Evolutionary conservation across 2,797 vertebrate species (phyloP).

Genomic region (Microchirus variegatus): DNA sequence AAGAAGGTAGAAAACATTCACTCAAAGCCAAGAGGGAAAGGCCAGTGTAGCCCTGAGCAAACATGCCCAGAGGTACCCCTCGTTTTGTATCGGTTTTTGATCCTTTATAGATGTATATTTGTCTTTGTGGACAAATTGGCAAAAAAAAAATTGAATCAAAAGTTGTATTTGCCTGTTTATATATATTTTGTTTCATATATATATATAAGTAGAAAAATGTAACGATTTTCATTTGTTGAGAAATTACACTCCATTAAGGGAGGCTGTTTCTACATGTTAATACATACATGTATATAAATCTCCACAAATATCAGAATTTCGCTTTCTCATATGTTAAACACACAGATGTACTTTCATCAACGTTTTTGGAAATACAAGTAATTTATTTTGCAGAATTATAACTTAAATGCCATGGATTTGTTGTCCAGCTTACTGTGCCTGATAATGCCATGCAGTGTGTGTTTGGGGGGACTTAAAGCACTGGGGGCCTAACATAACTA

Average conservation of each 20-base stretch:
- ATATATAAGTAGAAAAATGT: slow-evolving; percentile 59
- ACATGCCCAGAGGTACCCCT: slow-evolving; percentile 95
- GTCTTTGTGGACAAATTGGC: slow-evolving; percentile 72
- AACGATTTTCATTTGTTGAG: slow-evolving; percentile 46
- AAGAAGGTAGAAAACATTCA: slow-evolving; percentile 88
- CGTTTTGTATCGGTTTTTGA: slow-evolving; percentile 95
- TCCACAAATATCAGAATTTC: slow-evolving; percentile 11
- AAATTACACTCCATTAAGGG: slow-evolving; percentile 34
- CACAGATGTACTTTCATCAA: slow-evolving; percentile 43
- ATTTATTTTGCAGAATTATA: slow-evolving; percentile 46
- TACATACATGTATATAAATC: slow-evolving; percentile 25
- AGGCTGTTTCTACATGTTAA: slow-evolving; percentile 62
- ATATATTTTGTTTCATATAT: slow-evolving; percentile 45
- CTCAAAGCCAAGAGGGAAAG: slow-evolving; percentile 96
- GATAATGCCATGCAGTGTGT: slow-evolving; percentile 90
- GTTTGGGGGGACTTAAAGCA: slow-evolving; percentile 91
- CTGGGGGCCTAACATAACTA: slow-evolving; percentile 80
- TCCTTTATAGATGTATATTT: slow-evolving; percentile 78
- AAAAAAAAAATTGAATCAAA: slow-evolving; percentile 79
- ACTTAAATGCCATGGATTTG: slow-evolving; percentile 77
- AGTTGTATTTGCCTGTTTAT: slow-evolving; percentile 66
- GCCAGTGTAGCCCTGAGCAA: slow-evolving; percentile 99
- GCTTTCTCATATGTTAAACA: slow-evolving; percentile 54
- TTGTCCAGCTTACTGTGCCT: slow-evolving; percentile 85
- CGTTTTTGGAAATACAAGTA: slow-evolving; percentile 35